These are phyloP conservation scores for Thalassophryne amazonica DNA, from an alignment of 2,797 vertebrate genomes.

Conservation along the genomic window DNA sequence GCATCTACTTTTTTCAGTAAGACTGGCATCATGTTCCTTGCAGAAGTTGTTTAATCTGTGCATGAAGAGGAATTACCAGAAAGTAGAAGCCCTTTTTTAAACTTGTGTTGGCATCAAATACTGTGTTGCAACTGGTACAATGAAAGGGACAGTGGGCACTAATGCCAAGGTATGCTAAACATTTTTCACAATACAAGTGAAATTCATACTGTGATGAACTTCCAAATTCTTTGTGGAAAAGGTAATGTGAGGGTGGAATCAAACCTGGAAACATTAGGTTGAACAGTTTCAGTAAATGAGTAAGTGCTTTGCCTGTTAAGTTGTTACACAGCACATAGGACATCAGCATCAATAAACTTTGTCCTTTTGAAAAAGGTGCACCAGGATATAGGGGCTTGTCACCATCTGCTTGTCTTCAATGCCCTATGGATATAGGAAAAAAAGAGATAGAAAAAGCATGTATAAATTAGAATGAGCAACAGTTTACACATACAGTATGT, in stretches of 20 bases:
- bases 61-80: conserved; percentile 17
- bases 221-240: conserved; percentile 15
- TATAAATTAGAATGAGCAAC: too few relatives aligned
- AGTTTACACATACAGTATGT: too few relatives aligned
- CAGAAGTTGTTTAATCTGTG: conserved; percentile 11
- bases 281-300: background rate
- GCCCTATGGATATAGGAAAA: background rate
- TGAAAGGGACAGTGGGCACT: background rate
- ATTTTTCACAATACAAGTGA: conserved; percentile 9
- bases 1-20: conserved; percentile 12
- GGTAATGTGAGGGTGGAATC: conserved; percentile 1
- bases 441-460: background rate
- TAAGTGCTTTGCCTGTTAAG: too few relatives aligned
- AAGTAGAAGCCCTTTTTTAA: conserved; percentile 13
- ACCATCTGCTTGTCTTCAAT: background rate
- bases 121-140: conserved; percentile 11
- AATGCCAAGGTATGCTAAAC: conserved; percentile 9
- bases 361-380: too few relatives aligned
- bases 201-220: conserved; percentile 13
- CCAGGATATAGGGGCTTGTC: too few relatives aligned
- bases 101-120: conserved; percentile 13
- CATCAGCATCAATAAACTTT: too few relatives aligned
- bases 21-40: conserved; percentile 1
- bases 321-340: too few relatives aligned
- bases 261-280: conserved; percentile 1